phyloP scores from a whole-genome alignment of 1,140 invertebrate genomes.

The Papilio aristodemus region DNA sequence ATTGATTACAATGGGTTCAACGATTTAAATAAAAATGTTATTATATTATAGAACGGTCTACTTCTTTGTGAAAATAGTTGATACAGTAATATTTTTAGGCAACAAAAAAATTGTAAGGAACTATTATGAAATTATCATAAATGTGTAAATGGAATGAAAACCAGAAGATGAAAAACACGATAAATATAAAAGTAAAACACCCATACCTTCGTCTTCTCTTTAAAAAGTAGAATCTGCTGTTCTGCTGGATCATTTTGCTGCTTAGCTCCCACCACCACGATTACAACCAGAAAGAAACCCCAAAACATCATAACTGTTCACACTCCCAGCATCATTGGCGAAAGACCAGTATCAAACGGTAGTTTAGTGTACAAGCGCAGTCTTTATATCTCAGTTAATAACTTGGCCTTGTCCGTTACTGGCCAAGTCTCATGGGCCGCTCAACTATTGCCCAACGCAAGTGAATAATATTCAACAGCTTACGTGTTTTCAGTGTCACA shows the following conservation, averaged over 20 bases:
- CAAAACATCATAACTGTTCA: constrained; percentile 7
- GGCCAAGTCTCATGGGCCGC: constrained; percentile 20
- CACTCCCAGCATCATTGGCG: constrained; percentile 9
- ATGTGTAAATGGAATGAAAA: too few species aligned
- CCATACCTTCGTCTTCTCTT: constrained; percentile 27
- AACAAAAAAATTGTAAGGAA: too few species aligned
- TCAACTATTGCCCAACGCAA: constrained; percentile 27
- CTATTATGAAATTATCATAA: too few species aligned
- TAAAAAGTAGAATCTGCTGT: constrained; percentile 17
- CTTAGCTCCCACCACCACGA: constrained; percentile 5
- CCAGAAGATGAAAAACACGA: too few species aligned
- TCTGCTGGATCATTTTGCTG: constrained; percentile 16
- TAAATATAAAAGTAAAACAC: not conserved
- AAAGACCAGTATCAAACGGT: constrained; percentile 18
- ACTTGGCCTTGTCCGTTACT: constrained; percentile 19
- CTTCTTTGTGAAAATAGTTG: too few species aligned
- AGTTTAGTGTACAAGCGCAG: not conserved
- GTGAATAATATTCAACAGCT: constrained; percentile 27
- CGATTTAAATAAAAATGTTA: too few species aligned
- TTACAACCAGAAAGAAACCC: constrained; percentile 11
- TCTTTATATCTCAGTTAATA: constrained; percentile 16
- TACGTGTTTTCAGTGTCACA: constrained; percentile 30
- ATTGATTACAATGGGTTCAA: too few species aligned
- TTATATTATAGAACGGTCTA: too few species aligned
- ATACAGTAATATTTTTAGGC: too few species aligned